These are phyloP conservation scores for Phenganax marumi DNA, from an alignment of 92 coral and sea anemone species.

Conservation along the genomic window DNA sequence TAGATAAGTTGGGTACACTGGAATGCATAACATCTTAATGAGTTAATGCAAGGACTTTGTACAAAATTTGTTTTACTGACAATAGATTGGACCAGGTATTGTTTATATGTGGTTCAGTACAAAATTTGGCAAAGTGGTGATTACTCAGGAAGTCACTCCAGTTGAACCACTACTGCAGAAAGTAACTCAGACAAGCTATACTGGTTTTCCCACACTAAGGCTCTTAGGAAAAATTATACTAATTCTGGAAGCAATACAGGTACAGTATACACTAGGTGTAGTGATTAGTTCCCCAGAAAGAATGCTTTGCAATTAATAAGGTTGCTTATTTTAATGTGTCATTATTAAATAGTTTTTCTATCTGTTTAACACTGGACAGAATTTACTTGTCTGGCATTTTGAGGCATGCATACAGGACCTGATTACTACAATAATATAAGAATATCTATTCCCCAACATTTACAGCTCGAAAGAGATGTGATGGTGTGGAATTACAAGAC, in stretches of 20 bases:
- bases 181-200: slow-evolving; percentile 67
- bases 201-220: slow-evolving; percentile 55
- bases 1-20: no score
- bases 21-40: no score
- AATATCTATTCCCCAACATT: background rate
- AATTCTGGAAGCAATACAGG: slow-evolving; percentile 78
- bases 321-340: background rate
- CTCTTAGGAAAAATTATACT: slow-evolving; percentile 63
- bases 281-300: background rate
- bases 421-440: background rate
- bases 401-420: background rate
- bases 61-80: background rate
- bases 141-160: slow-evolving; percentile 72
- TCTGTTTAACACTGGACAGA: no score
- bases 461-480: slow-evolving; percentile 86
- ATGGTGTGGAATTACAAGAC: slow-evolving; percentile 97
- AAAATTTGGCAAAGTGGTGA: slow-evolving; percentile 60
- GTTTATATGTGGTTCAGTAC: slow-evolving; percentile 70
- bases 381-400: no score
- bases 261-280: background rate
- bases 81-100: slow-evolving; percentile 93
- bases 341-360: no score
- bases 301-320: background rate
- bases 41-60: no score
- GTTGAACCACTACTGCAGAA: slow-evolving; percentile 82